Evolutionary conservation across 2,113 vertebrate species (phyloP), one percentile per base, ranked within the genome.

Genomic region (Eupsittula cactorum): DNA sequence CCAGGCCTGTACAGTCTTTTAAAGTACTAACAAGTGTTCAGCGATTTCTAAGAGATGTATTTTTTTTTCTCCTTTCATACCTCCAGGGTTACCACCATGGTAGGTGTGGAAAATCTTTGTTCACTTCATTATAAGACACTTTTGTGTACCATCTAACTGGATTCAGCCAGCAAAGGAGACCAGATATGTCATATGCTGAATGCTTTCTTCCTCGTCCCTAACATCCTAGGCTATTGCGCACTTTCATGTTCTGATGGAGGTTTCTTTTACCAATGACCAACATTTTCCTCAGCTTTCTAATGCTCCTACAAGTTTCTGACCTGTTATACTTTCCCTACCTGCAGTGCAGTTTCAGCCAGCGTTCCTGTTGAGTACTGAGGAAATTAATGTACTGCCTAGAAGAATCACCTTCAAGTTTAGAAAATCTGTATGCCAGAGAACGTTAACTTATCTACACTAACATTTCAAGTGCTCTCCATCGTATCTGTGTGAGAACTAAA

Each of bases 21-120:
- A 93, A 97, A 96, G 90, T 95, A 89, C 93, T 97, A 97, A 96
- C 96, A 97, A 97, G 96, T 97, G 94, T 95, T 97, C 95, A 93
- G 90, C 3, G 50, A 90, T 97, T 97, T 96, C 93, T 95, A 88
- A 97, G 88, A 93, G 76, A 92, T 95, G 82, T 71, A 85, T 93
- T 71, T 95, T 97, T 94, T 82, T 82, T 86, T 14, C 33, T 33
- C 59, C 53, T 97, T 97, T 96, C 82, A 94, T 95, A 96, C 71
- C 92, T 96, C 68, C 90, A 90, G 93, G 95, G 93, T 97, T 97
- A 93, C 96, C 90, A 97, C 95, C 77, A 91, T 95, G 57, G 90
- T 97, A 97, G 95, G 90, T 97, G 90, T 77, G 65, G 86, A 97
- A 97, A 95, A 96, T 96, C 92, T 98, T 97, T 97, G 87, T 97